Conservation (phyloP, 2,888 invertebrate genomes). For the Pelosia muscerda region DNA sequence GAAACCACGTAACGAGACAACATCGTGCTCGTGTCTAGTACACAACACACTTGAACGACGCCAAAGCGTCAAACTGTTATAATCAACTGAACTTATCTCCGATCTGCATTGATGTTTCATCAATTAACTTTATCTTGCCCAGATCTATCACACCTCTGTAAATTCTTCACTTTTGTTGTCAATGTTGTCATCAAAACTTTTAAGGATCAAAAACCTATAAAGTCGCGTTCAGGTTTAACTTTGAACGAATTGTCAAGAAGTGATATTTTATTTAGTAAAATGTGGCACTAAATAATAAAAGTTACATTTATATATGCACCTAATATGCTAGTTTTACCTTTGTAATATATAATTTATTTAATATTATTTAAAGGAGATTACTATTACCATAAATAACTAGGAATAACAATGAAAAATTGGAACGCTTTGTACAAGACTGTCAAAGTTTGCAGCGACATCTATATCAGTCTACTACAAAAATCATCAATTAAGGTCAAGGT, state of each 20-base stretch:
- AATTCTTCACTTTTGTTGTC: too few relatives aligned
- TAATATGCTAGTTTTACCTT: background rate
- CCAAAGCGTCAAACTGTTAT: background rate
- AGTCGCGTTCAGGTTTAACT: background rate
- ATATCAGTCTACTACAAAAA: background rate
- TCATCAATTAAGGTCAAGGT: conserved; percentile 9
- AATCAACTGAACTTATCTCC: conserved; percentile 11
- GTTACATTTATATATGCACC: background rate
- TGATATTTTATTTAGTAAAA: too few relatives aligned
- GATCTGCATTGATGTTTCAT: conserved; percentile 40
- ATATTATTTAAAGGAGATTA: background rate
- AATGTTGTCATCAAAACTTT: conserved; percentile 2
- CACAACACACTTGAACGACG: background rate
- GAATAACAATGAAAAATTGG: background rate
- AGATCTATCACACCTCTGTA: conserved; percentile 13
- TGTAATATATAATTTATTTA: background rate
- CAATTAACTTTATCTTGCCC: conserved; percentile 45
- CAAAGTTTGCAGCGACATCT: background rate
- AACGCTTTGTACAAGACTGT: background rate
- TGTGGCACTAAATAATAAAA: background rate
- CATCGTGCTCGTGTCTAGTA: conserved; percentile 55
- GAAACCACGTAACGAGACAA: conserved; percentile 79
- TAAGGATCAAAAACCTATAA: background rate
- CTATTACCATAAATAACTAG: background rate
- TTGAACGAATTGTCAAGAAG: too few relatives aligned